phyloP scores from a whole-genome alignment of 2,113 vertebrate species.

The Eublepharis macularius region DNA sequence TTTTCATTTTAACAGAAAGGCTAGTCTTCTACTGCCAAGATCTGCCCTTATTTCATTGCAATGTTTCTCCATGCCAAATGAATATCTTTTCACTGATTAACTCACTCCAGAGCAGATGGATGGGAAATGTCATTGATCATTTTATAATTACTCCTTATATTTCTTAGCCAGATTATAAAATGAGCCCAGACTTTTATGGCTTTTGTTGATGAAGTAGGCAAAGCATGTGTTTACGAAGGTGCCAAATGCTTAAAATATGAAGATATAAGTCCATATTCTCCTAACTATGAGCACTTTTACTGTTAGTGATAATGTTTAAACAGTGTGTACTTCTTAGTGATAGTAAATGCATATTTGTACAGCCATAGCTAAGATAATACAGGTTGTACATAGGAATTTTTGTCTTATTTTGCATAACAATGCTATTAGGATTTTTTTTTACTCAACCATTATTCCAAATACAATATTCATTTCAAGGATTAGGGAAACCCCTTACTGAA shows the following conservation, averaged over 20 bases:
- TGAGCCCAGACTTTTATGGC: not conserved
- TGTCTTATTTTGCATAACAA: not conserved
- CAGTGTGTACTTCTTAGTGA: not conserved
- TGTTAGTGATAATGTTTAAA: not conserved
- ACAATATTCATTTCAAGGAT: not conserved
- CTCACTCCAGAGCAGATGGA: not conserved
- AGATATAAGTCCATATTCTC: not conserved
- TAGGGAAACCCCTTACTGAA: not conserved
- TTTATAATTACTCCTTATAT: not conserved
- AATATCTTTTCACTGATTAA: not conserved
- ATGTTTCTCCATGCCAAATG: not conserved
- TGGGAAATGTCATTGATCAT: not conserved
- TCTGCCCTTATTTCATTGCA: not conserved
- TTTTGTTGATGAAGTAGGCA: slow-evolving; percentile 5
- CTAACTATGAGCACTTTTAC: not conserved
- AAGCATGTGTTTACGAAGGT: not conserved
- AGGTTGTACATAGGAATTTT: not conserved
- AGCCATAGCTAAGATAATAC: not conserved
- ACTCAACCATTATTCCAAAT: not conserved
- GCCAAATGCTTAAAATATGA: slow-evolving; percentile 3
- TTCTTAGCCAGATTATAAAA: not conserved
- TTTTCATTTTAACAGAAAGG: not conserved
- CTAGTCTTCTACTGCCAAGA: not conserved
- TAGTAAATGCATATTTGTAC: not conserved
- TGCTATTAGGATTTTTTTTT: not conserved